Conservation (phyloP, 2,888 invertebrate genomes). For the Eurois occulta region DNA sequence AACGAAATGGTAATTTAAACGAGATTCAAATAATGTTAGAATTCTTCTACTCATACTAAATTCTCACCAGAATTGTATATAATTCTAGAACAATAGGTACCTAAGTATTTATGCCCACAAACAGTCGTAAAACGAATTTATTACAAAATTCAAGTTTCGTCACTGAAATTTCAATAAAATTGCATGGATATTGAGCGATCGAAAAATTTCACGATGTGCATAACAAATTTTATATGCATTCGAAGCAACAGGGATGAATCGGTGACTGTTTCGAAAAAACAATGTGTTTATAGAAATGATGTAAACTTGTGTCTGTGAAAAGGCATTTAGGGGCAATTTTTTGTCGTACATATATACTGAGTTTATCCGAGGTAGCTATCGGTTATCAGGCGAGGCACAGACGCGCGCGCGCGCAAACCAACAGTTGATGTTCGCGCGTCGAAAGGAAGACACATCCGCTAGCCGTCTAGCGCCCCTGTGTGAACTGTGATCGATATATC, state of each 20-base stretch:
- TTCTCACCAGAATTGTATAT: conserved; percentile 6
- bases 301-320: conserved; percentile 60
- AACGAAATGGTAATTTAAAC: not conserved
- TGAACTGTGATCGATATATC: conserved; percentile 79
- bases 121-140: conserved; percentile 33
- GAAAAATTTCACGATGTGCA: conserved; percentile 47
- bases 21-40: not conserved
- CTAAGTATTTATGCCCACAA: conserved; percentile 6
- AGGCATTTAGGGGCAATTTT: conserved; percentile 75
- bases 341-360: conserved; percentile 75
- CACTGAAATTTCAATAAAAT: conserved; percentile 46
- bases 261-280: conserved; percentile 57
- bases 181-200: conserved; percentile 42
- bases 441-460: conserved; percentile 88
- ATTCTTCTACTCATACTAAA: conserved; percentile 5
- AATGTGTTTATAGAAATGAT: conserved; percentile 56
- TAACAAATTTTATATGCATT: conserved; percentile 55
- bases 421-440: conserved; percentile 89
- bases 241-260: conserved; percentile 38
- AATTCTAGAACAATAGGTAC: conserved; percentile 33
- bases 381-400: conserved; percentile 83
- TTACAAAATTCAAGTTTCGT: conserved; percentile 53
- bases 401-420: conserved; percentile 78
- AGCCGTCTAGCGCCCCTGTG: conserved; percentile 77
- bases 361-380: conserved; percentile 83